phyloP scores from a whole-genome alignment of 2,113 vertebrate species.

The Lagenorhynchus albirostris region DNA sequence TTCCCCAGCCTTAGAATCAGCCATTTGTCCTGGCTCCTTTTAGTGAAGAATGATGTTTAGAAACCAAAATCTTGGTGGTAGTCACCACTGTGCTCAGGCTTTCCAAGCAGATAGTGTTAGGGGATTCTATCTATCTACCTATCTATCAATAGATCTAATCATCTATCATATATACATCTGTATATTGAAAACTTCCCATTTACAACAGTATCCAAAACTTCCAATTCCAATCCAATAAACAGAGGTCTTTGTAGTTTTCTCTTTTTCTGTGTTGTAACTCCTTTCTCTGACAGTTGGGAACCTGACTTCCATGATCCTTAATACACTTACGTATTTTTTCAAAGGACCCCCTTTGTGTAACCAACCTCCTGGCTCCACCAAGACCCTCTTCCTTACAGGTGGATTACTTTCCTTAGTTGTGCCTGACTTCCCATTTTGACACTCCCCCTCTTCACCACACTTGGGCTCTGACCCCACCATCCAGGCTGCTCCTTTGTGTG shows the following conservation, averaged over 20 bases:
- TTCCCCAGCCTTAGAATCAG: background rate
- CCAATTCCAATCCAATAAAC: background rate
- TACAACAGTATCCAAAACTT: background rate
- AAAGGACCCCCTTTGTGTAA: background rate
- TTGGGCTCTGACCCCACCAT: no score
- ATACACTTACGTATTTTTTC: background rate
- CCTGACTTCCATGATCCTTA: background rate
- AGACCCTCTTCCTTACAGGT: background rate
- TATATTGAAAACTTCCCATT: background rate
- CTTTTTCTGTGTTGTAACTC: background rate
- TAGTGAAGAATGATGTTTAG: background rate
- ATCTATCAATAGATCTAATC: background rate
- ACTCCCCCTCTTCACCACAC: background rate
- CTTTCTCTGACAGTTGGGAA: background rate
- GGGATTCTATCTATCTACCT: background rate
- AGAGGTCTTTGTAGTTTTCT: background rate
- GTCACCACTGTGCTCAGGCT: background rate
- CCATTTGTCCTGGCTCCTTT: background rate
- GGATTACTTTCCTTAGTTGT: background rate
- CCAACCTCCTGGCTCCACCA: background rate
- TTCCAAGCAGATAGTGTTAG: background rate
- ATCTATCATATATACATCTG: no score
- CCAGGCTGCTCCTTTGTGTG: background rate
- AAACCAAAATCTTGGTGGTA: background rate
- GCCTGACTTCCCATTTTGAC: background rate